Evolutionary conservation across 2,113 vertebrate species (phyloP).

Genomic region (Cephalopholis sonnerati): DNA sequence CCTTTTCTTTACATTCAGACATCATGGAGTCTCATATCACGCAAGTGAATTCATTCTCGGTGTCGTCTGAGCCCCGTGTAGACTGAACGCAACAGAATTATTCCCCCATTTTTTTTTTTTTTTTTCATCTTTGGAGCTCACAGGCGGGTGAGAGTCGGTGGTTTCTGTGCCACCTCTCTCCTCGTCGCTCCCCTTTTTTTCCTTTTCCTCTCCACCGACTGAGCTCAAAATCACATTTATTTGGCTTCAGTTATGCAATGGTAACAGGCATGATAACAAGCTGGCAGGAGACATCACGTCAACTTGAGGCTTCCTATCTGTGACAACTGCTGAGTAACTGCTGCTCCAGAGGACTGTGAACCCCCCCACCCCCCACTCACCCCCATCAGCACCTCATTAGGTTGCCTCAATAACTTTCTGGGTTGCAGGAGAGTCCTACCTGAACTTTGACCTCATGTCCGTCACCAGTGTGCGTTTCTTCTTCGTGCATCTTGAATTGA

Average conservation of each 20-base stretch:
- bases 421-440: conserved; percentile 21
- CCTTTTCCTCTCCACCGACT: conserved; percentile 15
- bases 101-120: background rate
- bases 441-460: conserved; percentile 39
- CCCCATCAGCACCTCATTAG: conserved; percentile 41
- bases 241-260: conserved; percentile 70
- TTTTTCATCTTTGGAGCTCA: background rate
- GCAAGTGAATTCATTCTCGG: conserved; percentile 15
- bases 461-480: conserved; percentile 1
- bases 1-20: conserved; percentile 68
- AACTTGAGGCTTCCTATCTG: conserved; percentile 65
- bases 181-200: background rate
- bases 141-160: background rate
- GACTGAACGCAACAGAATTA: conserved; percentile 9
- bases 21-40: conserved; percentile 68
- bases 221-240: conserved; percentile 64
- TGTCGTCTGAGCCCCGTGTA: conserved; percentile 29
- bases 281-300: conserved; percentile 74
- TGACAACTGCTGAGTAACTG: conserved; percentile 73
- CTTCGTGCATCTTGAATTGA: background rate
- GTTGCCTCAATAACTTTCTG: conserved; percentile 28
- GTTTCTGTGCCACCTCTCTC: background rate
- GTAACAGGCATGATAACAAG: conserved; percentile 69
- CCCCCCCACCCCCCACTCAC: background rate
- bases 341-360: conserved; percentile 35